Conservation (phyloP, 2,797 vertebrate species). For the Cichlasoma orientale region DNA sequence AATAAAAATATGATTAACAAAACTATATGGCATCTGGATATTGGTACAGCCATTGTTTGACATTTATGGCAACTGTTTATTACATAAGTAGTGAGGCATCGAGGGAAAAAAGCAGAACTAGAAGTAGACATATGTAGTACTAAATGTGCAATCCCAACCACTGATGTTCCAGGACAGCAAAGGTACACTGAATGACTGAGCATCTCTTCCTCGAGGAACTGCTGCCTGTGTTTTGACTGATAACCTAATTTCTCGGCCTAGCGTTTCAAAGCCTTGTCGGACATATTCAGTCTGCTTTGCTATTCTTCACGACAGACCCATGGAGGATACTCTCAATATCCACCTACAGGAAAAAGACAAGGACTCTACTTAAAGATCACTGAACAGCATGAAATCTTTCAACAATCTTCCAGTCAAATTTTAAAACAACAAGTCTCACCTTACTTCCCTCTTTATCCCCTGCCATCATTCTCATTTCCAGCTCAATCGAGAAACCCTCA, state of each 20-base stretch:
- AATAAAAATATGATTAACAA: not conserved
- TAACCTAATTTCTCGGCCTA: constrained; percentile 37
- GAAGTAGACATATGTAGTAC: not conserved
- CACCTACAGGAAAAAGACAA: constrained; percentile 25
- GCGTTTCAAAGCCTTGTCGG: constrained; percentile 23
- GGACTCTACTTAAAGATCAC: constrained; percentile 27
- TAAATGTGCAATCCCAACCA: not conserved
- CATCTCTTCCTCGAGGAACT: not conserved
- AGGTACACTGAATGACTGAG: not conserved
- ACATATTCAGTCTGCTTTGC: constrained; percentile 16
- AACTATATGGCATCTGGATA: not conserved
- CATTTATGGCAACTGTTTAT: not conserved
- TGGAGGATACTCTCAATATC: constrained; percentile 15
- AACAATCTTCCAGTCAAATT: constrained; percentile 40
- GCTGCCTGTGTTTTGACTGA: constrained; percentile 37
- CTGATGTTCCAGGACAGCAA: constrained; percentile 1
- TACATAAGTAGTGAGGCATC: not conserved
- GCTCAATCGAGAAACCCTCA: constrained; percentile 62
- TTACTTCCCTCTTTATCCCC: constrained; percentile 43
- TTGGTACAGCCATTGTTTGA: not conserved
- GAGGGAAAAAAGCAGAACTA: not conserved
- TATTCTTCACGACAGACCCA: constrained; percentile 13
- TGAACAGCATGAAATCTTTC: constrained; percentile 18
- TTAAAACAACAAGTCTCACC: constrained; percentile 47
- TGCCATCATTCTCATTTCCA: constrained; percentile 47